Evolutionary conservation across 1,140 invertebrate species (phyloP), one percentile per base, ranked within the genome.

Genomic region (Mizuhopecten yessoensis): DNA sequence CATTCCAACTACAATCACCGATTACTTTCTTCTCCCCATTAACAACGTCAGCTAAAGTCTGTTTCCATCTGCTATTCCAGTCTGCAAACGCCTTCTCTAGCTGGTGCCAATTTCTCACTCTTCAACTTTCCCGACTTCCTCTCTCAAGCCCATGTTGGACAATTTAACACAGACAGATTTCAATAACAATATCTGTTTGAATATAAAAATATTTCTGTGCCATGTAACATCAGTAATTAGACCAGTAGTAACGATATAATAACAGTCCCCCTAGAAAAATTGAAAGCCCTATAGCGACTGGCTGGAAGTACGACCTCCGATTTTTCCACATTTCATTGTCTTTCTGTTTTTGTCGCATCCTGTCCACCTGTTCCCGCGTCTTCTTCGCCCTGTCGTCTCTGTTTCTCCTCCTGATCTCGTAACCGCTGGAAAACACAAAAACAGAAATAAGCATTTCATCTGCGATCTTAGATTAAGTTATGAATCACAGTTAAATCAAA

Each of bases 291-390:
- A 88, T 91, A 57, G 92, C 92, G 90, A 91, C 36, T 34, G 94
- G 93, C 42, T 91, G 86, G 17, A 95, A 34, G 91, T 93, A 95
- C 7, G 92, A 89, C 23, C 90, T 92, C 75, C 94, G 86, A 10
- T 91, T 90, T 34, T 90, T 90, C 92, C 93, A 94, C 34, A 93
- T 33, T 93, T 97, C 96, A 87, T 94, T 93, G 87, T 96, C 94
- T 90, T 92, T 91, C 91, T 96, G 96, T 88, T 95, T 95, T 75
- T 94, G 92, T 92, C 96, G 96, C 94, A 97, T 97, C 39, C 93
- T 88, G 23, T 94, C 93, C 0, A 97, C 94, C 90, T 95, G 94
- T 88, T 96, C 94, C 86, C 92, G 90, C 33, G 96, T 96, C 39
- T 95, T 95, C 86, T 96, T 94, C 33, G 94, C 94, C 33, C 96